Percentiles rank a stretch among this genome's conserved stretches.
Conservation (phyloP, 2,113 vertebrate genomes). For the Oxyruncus cristatus region DNA sequence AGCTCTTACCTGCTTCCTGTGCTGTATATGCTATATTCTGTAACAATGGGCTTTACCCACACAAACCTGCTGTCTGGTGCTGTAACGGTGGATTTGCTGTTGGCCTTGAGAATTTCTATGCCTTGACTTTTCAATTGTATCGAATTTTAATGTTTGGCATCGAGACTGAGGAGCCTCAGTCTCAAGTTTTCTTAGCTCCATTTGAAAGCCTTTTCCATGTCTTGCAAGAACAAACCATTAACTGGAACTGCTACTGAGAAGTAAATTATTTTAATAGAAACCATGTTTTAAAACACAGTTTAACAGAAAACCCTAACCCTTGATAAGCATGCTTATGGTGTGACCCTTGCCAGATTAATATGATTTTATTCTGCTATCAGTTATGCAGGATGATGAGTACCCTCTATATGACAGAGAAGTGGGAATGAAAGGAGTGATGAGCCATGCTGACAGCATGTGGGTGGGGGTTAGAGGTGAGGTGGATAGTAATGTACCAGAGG, state of each 20-base stretch:
- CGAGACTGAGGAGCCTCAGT: background rate
- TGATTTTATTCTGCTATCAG: background rate
- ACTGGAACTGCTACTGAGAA: background rate
- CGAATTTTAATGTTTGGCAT: background rate
- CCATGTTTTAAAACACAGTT: background rate
- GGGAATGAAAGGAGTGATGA: background rate
- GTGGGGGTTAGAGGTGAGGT: background rate
- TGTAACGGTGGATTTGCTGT: background rate
- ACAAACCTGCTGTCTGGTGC: background rate
- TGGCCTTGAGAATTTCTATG: background rate
- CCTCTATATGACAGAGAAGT: background rate
- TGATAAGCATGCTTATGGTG: background rate
- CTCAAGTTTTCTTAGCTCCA: background rate
- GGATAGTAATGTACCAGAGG: background rate
- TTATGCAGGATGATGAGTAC: background rate
- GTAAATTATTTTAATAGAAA: background rate
- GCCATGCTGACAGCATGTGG: background rate
- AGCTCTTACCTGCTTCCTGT: background rate
- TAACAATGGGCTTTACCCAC: background rate
- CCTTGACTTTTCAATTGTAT: background rate
- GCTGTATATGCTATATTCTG: background rate
- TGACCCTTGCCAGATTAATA: background rate
- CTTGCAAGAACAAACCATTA: background rate
- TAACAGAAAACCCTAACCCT: background rate
- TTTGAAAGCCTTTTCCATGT: background rate